A percentile compares a stretch with the other conserved stretches of the same genome.
These are phyloP conservation scores for Bufo bufo DNA, from an alignment of 2,113 vertebrate species.

Conservation along the genomic window DNA sequence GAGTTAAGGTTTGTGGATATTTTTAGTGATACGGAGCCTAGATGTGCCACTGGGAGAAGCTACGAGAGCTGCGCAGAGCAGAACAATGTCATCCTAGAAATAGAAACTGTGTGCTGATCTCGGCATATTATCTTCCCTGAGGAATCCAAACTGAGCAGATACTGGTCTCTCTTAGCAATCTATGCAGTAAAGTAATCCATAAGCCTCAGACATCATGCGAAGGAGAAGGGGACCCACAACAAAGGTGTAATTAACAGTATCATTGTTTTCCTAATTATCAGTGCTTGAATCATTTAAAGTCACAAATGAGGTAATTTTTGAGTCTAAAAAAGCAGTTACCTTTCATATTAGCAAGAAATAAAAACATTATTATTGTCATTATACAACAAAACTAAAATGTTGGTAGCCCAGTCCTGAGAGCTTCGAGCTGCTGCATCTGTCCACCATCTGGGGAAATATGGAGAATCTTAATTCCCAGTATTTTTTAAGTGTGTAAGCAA, in stretches of 20 bases:
- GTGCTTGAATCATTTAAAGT: background rate
- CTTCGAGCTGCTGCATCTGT: too few relatives aligned
- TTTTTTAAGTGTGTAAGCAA: too few relatives aligned
- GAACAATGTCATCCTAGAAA: conserved; percentile 57
- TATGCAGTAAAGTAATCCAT: background rate
- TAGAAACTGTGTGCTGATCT: conserved; percentile 51
- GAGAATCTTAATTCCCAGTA: too few relatives aligned
- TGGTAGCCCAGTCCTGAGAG: too few relatives aligned
- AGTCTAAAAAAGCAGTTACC: background rate
- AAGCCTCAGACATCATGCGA: background rate
- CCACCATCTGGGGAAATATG: too few relatives aligned
- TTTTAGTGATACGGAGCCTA: conserved; percentile 27
- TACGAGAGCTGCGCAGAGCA: conserved; percentile 38
- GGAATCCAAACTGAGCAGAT: conserved; percentile 29
- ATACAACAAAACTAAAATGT: too few relatives aligned
- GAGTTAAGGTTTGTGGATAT: conserved; percentile 44
- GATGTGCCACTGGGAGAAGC: conserved; percentile 48
- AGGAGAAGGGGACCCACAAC: background rate
- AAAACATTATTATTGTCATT: too few relatives aligned
- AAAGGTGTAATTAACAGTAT: background rate
- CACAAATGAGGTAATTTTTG: background rate
- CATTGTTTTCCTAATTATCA: background rate
- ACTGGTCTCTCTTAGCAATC: background rate
- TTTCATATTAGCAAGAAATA: background rate
- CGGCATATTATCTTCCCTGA: conserved; percentile 45